A percentile compares a stretch with the other conserved stretches of the same genome.
Conservation (phyloP, 2,888 invertebrate species). For the Xanthia icteritia region DNA sequence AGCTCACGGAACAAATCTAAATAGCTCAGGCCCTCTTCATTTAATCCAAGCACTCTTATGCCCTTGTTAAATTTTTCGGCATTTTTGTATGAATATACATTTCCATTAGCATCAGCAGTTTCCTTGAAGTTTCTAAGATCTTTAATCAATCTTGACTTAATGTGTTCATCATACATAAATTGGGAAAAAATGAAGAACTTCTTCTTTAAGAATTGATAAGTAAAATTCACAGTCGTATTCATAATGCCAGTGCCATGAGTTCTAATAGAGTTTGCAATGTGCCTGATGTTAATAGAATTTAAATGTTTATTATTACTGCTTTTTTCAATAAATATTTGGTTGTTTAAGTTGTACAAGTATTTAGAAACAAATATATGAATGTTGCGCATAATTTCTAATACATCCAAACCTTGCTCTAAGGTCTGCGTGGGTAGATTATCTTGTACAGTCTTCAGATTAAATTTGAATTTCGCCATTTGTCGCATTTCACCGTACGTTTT, state of each 20-base stretch:
- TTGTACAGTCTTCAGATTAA: constrained; percentile 95
- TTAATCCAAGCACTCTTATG: constrained; percentile 96
- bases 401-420: constrained; percentile 98
- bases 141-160: constrained; percentile 97
- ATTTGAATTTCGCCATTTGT: constrained; percentile 96
- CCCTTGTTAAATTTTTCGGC: constrained; percentile 98
- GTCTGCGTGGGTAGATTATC: constrained; percentile 99
- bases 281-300: constrained; percentile 98
- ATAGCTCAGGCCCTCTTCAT: constrained; percentile 95
- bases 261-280: constrained; percentile 98
- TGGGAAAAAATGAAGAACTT: constrained; percentile 98
- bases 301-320: constrained; percentile 97
- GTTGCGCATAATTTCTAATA: constrained; percentile 98
- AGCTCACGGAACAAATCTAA: constrained; percentile 98
- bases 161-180: constrained; percentile 99
- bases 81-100: constrained; percentile 95
- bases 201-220: constrained; percentile 97
- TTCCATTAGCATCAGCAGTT: constrained; percentile 91
- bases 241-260: constrained; percentile 99
- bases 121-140: constrained; percentile 96
- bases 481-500: constrained; percentile 99
- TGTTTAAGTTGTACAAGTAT: constrained; percentile 98
- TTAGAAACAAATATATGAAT: constrained; percentile 98
- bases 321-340: constrained; percentile 98
- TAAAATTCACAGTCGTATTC: constrained; percentile 98